phyloP scores from a whole-genome alignment of 1,140 invertebrate species.

The Sesamia nonagrioides region DNA sequence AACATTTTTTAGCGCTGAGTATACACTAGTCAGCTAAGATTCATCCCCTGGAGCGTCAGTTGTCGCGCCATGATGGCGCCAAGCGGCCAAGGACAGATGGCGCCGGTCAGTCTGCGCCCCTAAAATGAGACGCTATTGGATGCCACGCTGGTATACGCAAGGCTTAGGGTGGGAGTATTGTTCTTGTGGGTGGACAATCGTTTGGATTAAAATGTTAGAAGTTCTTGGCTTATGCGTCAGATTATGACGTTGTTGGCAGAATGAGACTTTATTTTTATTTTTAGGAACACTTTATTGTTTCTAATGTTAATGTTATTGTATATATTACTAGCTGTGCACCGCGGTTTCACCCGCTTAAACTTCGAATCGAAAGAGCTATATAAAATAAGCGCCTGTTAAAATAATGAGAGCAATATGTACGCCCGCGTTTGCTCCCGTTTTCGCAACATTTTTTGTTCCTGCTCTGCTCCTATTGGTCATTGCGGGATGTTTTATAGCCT shows the following conservation, averaged over 20 bases:
- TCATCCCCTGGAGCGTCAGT: neutral
- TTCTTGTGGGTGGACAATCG: neutral
- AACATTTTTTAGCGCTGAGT: neutral
- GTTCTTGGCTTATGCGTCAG: neutral
- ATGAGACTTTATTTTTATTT: neutral
- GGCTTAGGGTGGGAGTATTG: neutral
- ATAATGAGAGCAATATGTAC: too few relatives aligned
- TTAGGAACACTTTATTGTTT: too few relatives aligned
- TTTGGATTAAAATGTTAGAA: neutral
- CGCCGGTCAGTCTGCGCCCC: constrained; percentile 20
- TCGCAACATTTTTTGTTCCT: too few relatives aligned
- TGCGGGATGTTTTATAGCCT: too few relatives aligned
- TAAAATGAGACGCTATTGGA: neutral
- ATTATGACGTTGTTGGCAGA: neutral
- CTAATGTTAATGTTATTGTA: too few relatives aligned
- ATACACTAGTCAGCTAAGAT: neutral
- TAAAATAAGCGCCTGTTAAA: too few relatives aligned
- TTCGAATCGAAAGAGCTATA: too few relatives aligned
- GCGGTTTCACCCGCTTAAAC: too few relatives aligned
- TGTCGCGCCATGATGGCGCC: constrained; percentile 3
- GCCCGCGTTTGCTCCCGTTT: too few relatives aligned
- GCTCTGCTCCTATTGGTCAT: too few relatives aligned
- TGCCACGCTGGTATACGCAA: neutral
- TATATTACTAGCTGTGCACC: too few relatives aligned
- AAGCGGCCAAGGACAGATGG: constrained; percentile 21